Conservation (phyloP, 2,888 invertebrate species). For the Phasia obesa region DNA sequence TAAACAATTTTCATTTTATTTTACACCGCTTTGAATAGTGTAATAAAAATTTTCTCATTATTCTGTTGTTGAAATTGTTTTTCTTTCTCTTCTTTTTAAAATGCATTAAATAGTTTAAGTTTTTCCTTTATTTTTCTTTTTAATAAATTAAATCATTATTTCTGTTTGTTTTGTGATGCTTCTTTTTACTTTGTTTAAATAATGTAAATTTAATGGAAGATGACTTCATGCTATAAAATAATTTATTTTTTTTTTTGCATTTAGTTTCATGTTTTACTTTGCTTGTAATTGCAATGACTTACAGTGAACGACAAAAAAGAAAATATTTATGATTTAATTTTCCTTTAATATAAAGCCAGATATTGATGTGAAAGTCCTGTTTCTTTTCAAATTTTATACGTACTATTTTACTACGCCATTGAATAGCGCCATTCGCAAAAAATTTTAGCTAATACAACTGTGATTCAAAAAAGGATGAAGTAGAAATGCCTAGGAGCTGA, state of each 20-base stretch:
- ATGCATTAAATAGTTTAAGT: slow-evolving; percentile 54
- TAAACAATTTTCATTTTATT: slow-evolving; percentile 24
- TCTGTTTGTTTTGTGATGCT: slow-evolving; percentile 22
- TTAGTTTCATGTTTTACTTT: slow-evolving; percentile 32
- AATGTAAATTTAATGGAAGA: slow-evolving; percentile 71
- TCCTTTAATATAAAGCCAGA: no score
- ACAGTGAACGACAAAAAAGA: background rate
- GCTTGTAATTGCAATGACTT: slow-evolving; percentile 11
- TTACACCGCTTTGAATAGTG: slow-evolving; percentile 28
- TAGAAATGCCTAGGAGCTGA: no score
- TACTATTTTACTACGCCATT: no score
- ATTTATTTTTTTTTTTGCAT: slow-evolving; percentile 24
- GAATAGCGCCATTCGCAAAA: no score
- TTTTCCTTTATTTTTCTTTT: slow-evolving; percentile 46
- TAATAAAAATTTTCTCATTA: slow-evolving; percentile 53
- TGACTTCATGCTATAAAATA: slow-evolving; percentile 63
- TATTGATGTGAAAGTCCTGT: no score
- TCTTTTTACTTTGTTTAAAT: slow-evolving; percentile 46
- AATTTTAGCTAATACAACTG: no score
- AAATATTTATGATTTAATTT: no score
- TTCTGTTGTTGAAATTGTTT: slow-evolving; percentile 33
- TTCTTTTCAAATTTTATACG: no score
- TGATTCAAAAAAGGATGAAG: no score
- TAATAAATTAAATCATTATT: slow-evolving; percentile 58
- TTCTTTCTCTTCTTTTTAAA: slow-evolving; percentile 58